Evolutionary conservation across 2,888 invertebrate genomes (phyloP).

Genomic region (Meta bourneti): DNA sequence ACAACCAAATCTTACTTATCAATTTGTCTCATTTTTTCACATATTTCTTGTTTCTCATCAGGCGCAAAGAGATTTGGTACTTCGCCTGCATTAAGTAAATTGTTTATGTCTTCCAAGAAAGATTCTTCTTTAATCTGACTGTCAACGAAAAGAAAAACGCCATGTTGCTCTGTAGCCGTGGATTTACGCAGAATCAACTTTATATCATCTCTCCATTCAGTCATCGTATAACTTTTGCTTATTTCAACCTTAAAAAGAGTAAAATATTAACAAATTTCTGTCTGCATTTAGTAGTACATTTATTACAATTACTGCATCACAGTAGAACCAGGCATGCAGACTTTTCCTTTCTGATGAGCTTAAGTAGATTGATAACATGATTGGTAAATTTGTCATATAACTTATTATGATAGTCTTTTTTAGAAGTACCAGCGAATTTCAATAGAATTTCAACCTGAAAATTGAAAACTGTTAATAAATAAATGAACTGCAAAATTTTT

Average conservation of each 20-base stretch:
- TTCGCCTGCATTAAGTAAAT: constrained; percentile 94
- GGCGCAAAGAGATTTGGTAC: constrained; percentile 92
- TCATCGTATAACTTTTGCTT: constrained; percentile 89
- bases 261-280: background rate
- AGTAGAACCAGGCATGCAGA: no score
- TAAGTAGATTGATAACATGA: no score
- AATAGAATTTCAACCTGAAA: no score
- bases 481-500: no score
- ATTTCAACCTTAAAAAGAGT: constrained; percentile 87
- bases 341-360: no score
- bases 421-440: no score
- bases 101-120: constrained; percentile 95
- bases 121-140: constrained; percentile 96
- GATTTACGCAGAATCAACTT: constrained; percentile 90
- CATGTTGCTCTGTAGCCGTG: constrained; percentile 91
- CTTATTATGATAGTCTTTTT: no score
- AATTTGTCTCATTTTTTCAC: constrained; percentile 93
- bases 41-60: constrained; percentile 93
- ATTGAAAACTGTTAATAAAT: no score
- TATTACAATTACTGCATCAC: no score
- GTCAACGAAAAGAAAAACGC: constrained; percentile 94
- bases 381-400: no score
- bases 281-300: no score
- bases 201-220: constrained; percentile 95
- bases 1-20: constrained; percentile 86